A percentile compares a stretch with the other conserved stretches of the same genome.
Conservation (phyloP, 2,113 vertebrate species). For the Hypanus sabinus region DNA sequence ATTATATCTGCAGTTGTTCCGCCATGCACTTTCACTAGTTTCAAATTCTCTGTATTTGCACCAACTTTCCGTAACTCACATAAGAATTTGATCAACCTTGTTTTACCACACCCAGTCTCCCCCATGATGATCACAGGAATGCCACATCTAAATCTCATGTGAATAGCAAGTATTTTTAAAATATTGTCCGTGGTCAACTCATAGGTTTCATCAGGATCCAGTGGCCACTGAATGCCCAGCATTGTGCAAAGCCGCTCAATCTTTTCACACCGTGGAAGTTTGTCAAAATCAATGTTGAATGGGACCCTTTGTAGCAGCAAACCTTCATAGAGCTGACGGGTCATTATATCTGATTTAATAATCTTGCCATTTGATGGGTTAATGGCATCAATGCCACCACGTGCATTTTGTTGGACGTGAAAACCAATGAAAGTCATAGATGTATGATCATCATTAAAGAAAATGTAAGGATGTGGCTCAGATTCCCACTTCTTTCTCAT, state of each 20-base stretch:
- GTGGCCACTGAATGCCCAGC: slow-evolving; percentile 68
- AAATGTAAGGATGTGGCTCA: slow-evolving; percentile 89
- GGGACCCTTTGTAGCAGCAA: slow-evolving; percentile 71
- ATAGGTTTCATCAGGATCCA: slow-evolving; percentile 82
- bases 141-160: slow-evolving; percentile 88
- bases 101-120: slow-evolving; percentile 93
- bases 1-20: slow-evolving; percentile 79
- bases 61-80: slow-evolving; percentile 65
- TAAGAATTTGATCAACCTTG: slow-evolving; percentile 80
- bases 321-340: slow-evolving; percentile 54
- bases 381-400: slow-evolving; percentile 63
- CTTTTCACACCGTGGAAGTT: slow-evolving; percentile 67
- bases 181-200: slow-evolving; percentile 90
- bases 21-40: slow-evolving; percentile 86
- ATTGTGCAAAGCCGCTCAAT: slow-evolving; percentile 72
- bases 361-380: slow-evolving; percentile 54
- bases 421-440: slow-evolving; percentile 97
- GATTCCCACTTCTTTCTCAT: slow-evolving; percentile 86
- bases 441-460: slow-evolving; percentile 78
- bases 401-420: slow-evolving; percentile 57
- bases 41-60: slow-evolving; percentile 68
- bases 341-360: slow-evolving; percentile 75
- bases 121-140: slow-evolving; percentile 96
- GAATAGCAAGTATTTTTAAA: slow-evolving; percentile 85
- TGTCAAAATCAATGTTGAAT: slow-evolving; percentile 80